A percentile compares a stretch with the other conserved stretches of the same genome.
Evolutionary conservation across 1,140 invertebrate species (phyloP).

Genomic region (Lethrus apterus): DNA sequence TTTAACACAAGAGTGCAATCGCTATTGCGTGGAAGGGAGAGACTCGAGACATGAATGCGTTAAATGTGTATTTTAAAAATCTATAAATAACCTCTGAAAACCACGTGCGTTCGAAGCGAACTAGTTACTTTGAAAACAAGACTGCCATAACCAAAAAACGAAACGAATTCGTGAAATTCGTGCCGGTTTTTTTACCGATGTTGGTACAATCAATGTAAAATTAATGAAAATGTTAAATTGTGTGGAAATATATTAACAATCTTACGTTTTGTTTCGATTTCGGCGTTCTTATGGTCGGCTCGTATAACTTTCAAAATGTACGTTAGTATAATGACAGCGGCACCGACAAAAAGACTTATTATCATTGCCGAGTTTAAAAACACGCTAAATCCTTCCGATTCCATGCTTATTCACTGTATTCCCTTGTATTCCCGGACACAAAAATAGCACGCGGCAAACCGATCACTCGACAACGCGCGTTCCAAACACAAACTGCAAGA

Average conservation of each 20-base stretch:
- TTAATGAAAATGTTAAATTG: constrained; percentile 2
- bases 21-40: too few relatives aligned
- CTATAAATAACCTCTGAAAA: constrained; percentile 21
- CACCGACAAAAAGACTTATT: constrained; percentile 20
- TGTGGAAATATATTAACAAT: constrained; percentile 1
- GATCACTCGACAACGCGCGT: constrained; percentile 7
- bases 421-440: background rate
- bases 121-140: too few relatives aligned
- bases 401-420: constrained; percentile 4
- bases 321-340: constrained; percentile 20
- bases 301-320: constrained; percentile 25
- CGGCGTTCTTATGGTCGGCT: constrained; percentile 17
- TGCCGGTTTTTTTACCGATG: background rate
- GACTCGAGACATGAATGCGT: background rate
- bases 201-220: background rate
- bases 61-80: constrained; percentile 5
- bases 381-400: constrained; percentile 12
- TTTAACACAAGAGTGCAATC: background rate
- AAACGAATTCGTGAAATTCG: background rate
- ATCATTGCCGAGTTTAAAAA: constrained; percentile 18
- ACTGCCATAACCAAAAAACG: too few relatives aligned
- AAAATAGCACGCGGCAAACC: background rate
- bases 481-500: constrained; percentile 9
- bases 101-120: constrained; percentile 14
- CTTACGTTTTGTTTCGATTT: constrained; percentile 24